Evolutionary conservation across 2,888 invertebrate species (phyloP), one percentile per base, ranked within the genome.

Genomic region (Seira ritae): DNA sequence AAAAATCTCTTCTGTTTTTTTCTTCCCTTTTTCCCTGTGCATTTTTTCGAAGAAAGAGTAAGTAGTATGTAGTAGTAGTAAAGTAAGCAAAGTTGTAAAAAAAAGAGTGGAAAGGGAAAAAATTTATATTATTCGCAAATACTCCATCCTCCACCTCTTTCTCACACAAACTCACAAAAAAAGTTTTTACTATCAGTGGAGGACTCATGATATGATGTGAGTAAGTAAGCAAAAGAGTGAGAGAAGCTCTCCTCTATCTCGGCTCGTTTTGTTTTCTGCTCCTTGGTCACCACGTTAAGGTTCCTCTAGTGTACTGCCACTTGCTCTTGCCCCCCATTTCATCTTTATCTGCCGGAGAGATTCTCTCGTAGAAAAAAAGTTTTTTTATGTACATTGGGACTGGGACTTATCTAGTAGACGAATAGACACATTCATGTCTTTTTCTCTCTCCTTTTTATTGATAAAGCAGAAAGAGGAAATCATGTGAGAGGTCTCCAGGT

Each of bases 401-500:
- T 60, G 10, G 15, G 60, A n/a, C n/a, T n/a, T n/a, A n/a, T n/a
- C n/a, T n/a, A n/a, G n/a, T n/a, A n/a, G n/a, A n/a, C n/a, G n/a
- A n/a, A n/a, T 62, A 62, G 20, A n/a, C 22, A 22, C 62, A 20
- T 20, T 62, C 50, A 50, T n/a, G 3, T 15, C 12, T 15, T 50
- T 20, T 4, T 20, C 2, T n/a, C 12, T n/a, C 8, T 55, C 15
- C 55, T 50, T 80, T 73, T 73, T 62, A 69, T 68, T 68, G 74
- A 70, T 68, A 65, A 62, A 50, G n/a, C 8, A n/a, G 62, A 10
- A 19, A 3, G 55, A 70, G 74, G 19, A 31, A 72, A 82, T 82
- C 82, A 82, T 82, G 82, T 82, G 82, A 82, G 82, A 66, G 6
- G 72, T 55, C 77, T 20, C 31, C 82, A 82, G 82, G 76, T 82